phyloP scores from a whole-genome alignment of 2,797 vertebrate species.

The Amblyraja radiata region DNA sequence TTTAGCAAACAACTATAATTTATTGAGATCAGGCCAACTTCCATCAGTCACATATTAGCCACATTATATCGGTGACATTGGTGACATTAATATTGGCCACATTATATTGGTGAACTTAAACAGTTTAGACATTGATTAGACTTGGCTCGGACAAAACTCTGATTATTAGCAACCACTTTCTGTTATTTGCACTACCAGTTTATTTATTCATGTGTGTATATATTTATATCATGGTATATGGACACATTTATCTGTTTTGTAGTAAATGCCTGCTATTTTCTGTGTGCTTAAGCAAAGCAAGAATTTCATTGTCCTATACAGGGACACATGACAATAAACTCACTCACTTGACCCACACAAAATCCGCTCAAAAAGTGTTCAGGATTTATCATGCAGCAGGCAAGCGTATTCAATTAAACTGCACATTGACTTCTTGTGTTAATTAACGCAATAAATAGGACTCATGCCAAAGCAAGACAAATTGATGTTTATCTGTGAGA shows the following conservation, averaged over 20 bases:
- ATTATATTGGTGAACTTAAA: not conserved
- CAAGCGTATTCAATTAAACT: not conserved
- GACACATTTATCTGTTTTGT: too few relatives aligned
- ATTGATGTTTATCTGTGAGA: not conserved
- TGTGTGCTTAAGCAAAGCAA: too few relatives aligned
- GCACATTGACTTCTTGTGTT: not conserved
- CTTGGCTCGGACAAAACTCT: too few relatives aligned
- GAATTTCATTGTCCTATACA: too few relatives aligned
- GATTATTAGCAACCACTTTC: too few relatives aligned
- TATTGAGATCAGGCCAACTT: not conserved
- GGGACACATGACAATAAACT: too few relatives aligned
- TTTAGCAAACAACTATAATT: not conserved
- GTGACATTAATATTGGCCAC: not conserved
- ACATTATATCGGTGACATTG: not conserved
- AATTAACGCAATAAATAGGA: not conserved
- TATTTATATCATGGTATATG: too few relatives aligned
- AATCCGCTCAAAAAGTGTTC: not conserved
- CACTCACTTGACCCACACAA: constrained; percentile 8
- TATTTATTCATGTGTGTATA: too few relatives aligned
- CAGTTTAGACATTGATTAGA: not conserved
- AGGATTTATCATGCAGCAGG: not conserved
- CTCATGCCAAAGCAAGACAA: not conserved
- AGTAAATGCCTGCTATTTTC: too few relatives aligned
- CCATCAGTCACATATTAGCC: not conserved
- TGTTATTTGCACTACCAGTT: too few relatives aligned